phyloP scores from a whole-genome alignment of 1,140 invertebrate genomes.

The Cyphomyrmex costatus region DNA sequence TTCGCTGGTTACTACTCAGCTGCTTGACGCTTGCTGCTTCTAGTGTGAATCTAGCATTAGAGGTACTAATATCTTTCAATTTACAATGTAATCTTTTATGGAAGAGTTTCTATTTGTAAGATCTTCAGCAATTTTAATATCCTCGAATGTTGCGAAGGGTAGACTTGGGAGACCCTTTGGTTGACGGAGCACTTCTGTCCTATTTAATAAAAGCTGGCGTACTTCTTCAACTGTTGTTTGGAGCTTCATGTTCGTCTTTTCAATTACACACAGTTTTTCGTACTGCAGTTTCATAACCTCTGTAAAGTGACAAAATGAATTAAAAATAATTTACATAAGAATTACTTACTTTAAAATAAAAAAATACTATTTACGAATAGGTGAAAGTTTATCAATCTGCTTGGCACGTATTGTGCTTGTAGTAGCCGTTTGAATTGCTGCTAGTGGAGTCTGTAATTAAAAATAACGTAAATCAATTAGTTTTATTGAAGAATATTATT shows the following conservation, averaged over 20 bases:
- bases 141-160: neutral
- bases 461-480: too few species aligned
- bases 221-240: neutral
- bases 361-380: neutral
- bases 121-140: neutral
- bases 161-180: neutral
- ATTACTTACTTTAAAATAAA: neutral
- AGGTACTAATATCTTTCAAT: neutral
- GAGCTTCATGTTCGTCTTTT: neutral
- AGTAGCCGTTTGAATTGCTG: too few species aligned
- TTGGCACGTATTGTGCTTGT: neutral
- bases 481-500: too few species aligned
- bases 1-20: too few species aligned
- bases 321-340: neutral
- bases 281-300: neutral
- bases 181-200: neutral
- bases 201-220: neutral
- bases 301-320: neutral
- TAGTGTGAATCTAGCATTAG: too few species aligned
- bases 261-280: neutral
- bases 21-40: too few species aligned
- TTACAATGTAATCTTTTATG: neutral
- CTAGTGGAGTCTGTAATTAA: too few species aligned
- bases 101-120: neutral
- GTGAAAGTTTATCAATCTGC: neutral